phyloP scores from a whole-genome alignment of 1,140 invertebrate species.

The Anastrepha obliqua region DNA sequence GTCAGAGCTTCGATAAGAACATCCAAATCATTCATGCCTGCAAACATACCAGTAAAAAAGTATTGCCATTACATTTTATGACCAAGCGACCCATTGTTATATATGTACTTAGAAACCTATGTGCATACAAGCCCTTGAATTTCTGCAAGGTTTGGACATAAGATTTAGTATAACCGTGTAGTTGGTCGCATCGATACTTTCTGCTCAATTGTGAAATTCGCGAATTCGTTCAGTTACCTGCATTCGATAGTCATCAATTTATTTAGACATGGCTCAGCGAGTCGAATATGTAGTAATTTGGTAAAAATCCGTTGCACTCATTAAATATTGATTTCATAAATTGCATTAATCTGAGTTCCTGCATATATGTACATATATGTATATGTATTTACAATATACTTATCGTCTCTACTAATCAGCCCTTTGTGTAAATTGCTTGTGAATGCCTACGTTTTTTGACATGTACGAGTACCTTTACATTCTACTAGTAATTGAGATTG shows the following conservation, averaged over 20 bases:
- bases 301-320: neutral
- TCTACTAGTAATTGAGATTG: neutral
- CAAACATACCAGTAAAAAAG: neutral
- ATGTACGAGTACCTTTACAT: neutral
- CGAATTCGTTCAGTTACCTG: neutral
- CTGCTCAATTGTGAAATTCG: neutral
- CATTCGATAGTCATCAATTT: neutral
- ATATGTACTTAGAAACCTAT: neutral
- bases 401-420: neutral
- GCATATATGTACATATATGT: neutral
- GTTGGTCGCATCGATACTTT: neutral
- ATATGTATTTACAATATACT: neutral
- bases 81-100: neutral
- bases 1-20: no score
- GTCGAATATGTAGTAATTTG: conserved; percentile 24
- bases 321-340: neutral
- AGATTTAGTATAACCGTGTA: neutral
- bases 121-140: neutral
- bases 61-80: neutral
- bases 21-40: no score
- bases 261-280: neutral
- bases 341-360: neutral
- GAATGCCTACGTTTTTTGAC: neutral
- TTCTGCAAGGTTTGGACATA: neutral
- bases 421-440: conserved; percentile 6